Evolutionary conservation across 2,113 vertebrate species (phyloP).

Genomic region (Campylorhamphus procurvoides): DNA sequence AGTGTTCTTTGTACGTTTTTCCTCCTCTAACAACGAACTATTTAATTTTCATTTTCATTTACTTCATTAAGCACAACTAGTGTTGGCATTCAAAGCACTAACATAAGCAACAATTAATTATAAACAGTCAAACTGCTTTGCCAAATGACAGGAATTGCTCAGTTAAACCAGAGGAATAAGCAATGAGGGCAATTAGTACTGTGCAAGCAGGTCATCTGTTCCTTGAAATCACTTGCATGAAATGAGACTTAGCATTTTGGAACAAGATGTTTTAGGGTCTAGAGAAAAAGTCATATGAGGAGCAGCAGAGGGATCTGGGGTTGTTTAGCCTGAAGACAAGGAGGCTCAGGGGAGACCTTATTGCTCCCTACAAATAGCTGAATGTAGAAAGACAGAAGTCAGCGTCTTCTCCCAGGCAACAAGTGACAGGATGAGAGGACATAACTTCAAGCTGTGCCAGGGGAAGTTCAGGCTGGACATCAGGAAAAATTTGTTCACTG

Average conservation of each 20-base stretch:
- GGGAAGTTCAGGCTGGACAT: neutral
- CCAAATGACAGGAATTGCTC: neutral
- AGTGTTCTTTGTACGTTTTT: neutral
- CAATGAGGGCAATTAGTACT: neutral
- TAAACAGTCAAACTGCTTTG: neutral
- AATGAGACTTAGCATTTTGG: neutral
- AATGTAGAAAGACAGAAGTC: neutral
- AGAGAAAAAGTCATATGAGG: neutral
- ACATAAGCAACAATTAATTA: neutral
- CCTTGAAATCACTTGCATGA: neutral
- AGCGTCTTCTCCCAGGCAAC: neutral
- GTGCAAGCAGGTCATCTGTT: neutral
- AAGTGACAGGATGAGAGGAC: neutral
- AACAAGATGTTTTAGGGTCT: neutral
- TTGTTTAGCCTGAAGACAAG: neutral
- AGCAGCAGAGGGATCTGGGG: neutral
- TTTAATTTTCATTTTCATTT: neutral
- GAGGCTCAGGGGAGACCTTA: neutral
- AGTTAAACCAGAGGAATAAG: neutral
- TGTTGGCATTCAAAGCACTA: neutral
- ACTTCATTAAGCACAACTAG: neutral
- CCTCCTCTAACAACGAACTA: neutral
- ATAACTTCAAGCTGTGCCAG: neutral
- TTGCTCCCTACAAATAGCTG: neutral
- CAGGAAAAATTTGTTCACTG: neutral